Conservation (phyloP, 2,888 invertebrate species). For the Epicampocera succincta region DNA sequence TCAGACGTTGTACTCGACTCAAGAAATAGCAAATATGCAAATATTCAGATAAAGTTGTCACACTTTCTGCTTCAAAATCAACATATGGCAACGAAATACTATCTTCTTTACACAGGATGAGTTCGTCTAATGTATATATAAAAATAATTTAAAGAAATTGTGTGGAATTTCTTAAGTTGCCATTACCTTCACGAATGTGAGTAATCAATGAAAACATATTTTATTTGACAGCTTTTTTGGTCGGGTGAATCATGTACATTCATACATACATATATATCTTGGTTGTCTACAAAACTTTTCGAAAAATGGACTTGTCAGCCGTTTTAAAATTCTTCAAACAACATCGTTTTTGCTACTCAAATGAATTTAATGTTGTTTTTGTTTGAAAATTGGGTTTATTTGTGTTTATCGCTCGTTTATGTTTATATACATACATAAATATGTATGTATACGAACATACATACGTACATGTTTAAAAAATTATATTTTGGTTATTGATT, state of each 20-base stretch:
- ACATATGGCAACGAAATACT: too few relatives aligned
- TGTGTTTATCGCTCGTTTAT: neutral
- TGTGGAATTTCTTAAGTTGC: slow-evolving; percentile 29
- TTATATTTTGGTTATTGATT: slow-evolving; percentile 71
- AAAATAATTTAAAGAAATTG: slow-evolving; percentile 14
- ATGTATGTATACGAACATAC: neutral
- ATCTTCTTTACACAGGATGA: neutral
- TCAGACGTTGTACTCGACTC: too few relatives aligned
- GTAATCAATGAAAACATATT: slow-evolving; percentile 25
- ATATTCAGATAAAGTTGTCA: too few relatives aligned
- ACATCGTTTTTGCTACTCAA: slow-evolving; percentile 3
- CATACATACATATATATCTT: too few relatives aligned
- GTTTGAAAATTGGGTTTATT: slow-evolving; percentile 7
- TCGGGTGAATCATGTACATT: slow-evolving; percentile 33
- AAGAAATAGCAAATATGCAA: too few relatives aligned
- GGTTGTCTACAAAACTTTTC: slow-evolving; percentile 21
- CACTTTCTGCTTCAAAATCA: too few relatives aligned
- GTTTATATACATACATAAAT: slow-evolving; percentile 1
- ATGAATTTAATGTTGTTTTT: slow-evolving; percentile 6
- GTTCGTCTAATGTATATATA: neutral
- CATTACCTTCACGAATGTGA: slow-evolving; percentile 19
- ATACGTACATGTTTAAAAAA: neutral
- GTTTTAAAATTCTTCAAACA: slow-evolving; percentile 57
- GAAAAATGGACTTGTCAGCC: slow-evolving; percentile 49
- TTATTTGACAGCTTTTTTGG: slow-evolving; percentile 6